Conservation (phyloP, 2,113 vertebrate genomes). For the Octodon degus region DNA sequence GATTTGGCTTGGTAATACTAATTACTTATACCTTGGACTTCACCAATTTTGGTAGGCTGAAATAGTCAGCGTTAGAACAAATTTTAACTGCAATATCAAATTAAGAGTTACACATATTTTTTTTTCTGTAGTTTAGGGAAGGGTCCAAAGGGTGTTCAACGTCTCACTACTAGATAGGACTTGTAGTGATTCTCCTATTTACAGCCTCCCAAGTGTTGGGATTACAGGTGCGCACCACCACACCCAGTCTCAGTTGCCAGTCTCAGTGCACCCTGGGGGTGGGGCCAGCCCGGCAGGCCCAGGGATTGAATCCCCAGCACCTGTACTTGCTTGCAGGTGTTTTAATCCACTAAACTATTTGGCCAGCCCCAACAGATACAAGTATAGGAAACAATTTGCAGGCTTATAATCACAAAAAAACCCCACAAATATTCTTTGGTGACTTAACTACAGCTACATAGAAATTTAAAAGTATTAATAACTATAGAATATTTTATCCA, state of each 20-base stretch:
- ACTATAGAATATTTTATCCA: neutral
- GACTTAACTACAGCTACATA: neutral
- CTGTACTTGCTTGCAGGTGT: too few relatives aligned
- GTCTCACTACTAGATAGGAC: too few relatives aligned
- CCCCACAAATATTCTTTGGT: neutral
- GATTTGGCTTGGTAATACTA: constrained; percentile 12
- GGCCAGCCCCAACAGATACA: neutral
- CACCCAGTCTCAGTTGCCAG: too few relatives aligned
- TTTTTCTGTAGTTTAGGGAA: too few relatives aligned
- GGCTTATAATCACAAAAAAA: neutral
- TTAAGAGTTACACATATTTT: neutral
- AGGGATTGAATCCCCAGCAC: too few relatives aligned
- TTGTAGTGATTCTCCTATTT: too few relatives aligned
- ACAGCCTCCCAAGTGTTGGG: too few relatives aligned
- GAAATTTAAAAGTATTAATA: neutral
- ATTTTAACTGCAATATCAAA: neutral
- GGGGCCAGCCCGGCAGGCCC: too few relatives aligned
- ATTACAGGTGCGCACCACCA: too few relatives aligned
- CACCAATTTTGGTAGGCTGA: neutral
- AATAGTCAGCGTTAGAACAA: neutral
- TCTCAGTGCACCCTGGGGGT: too few relatives aligned
- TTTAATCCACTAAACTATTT: too few relatives aligned
- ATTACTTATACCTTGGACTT: neutral
- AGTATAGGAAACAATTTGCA: constrained; percentile 7
- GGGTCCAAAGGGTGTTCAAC: too few relatives aligned